A percentile compares a stretch with the other conserved stretches of the same genome.
Conservation (phyloP, 1,140 invertebrate species). For the Penaeus japonicus region DNA sequence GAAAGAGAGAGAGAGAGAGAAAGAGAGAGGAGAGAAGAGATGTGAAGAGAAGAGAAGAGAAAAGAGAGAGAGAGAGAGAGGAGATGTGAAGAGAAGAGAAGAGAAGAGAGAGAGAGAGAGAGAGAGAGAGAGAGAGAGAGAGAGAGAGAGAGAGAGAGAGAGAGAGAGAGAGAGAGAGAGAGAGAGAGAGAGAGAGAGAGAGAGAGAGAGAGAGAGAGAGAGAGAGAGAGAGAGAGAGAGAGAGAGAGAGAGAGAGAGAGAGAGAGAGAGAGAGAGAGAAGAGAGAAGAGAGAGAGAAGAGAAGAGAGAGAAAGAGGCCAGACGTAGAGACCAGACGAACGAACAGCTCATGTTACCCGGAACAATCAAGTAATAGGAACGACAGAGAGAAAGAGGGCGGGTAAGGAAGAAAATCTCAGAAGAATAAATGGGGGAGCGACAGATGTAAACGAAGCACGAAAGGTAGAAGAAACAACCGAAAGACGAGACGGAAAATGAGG, state of each 20-base stretch:
- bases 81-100: neutral
- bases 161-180: neutral
- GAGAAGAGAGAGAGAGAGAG: neutral
- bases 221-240: neutral
- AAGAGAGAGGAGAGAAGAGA: no score
- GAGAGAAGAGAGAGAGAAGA: neutral
- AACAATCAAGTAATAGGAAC: no score
- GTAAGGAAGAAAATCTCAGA: no score
- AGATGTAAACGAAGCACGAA: no score
- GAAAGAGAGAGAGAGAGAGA: neutral
- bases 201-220: neutral
- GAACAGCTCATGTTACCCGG: no score
- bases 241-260: neutral
- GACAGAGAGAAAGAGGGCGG: no score
- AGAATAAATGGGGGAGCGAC: no score
- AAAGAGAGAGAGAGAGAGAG: neutral
- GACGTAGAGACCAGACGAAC: no score
- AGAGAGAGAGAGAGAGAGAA: neutral
- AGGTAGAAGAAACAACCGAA: no score
- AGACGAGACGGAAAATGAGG: no score
- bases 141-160: neutral
- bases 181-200: neutral
- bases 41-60: no score
- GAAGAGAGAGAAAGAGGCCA: neutral
- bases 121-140: neutral